phyloP scores from a whole-genome alignment of 2,797 vertebrate species.

The Arnoldichthys spilopterus region DNA sequence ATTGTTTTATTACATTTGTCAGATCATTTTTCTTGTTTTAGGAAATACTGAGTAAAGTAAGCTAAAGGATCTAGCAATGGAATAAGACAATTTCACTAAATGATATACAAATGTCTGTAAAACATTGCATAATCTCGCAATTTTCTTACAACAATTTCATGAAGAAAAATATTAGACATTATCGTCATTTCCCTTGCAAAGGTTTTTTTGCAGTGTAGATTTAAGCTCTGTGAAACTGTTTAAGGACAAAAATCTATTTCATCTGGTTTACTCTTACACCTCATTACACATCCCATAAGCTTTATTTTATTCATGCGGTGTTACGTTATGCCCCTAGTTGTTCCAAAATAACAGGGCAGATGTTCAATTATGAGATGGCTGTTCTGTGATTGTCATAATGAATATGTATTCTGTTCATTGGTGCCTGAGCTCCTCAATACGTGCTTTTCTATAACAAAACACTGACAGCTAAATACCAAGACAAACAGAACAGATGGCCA shows the following conservation, averaged over 20 bases:
- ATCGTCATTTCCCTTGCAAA: too few species aligned
- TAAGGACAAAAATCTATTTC: conserved; percentile 31
- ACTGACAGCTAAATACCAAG: conserved; percentile 50
- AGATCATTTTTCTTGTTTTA: too few species aligned
- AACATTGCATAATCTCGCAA: too few species aligned
- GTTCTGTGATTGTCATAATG: conserved; percentile 48
- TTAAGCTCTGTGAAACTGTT: not conserved
- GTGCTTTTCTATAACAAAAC: conserved; percentile 51
- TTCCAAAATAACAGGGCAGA: conserved; percentile 61
- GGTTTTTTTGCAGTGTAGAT: too few species aligned
- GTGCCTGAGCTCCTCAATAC: conserved; percentile 47
- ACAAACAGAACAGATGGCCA: conserved; percentile 54
- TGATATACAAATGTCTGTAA: too few species aligned
- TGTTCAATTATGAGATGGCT: conserved; percentile 55
- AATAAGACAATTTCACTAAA: too few species aligned
- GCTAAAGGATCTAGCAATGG: too few species aligned
- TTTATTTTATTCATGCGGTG: conserved; percentile 54
- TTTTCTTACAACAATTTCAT: too few species aligned
- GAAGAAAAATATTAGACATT: too few species aligned
- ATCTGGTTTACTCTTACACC: conserved; percentile 35
- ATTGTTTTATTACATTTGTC: too few species aligned
- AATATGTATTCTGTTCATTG: conserved; percentile 49
- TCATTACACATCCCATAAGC: conserved; percentile 38
- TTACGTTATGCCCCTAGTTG: conserved; percentile 43
- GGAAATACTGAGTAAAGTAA: too few species aligned